Evolutionary conservation across 2,797 vertebrate genomes (phyloP).

Genomic region (Mastacembelus armatus): DNA sequence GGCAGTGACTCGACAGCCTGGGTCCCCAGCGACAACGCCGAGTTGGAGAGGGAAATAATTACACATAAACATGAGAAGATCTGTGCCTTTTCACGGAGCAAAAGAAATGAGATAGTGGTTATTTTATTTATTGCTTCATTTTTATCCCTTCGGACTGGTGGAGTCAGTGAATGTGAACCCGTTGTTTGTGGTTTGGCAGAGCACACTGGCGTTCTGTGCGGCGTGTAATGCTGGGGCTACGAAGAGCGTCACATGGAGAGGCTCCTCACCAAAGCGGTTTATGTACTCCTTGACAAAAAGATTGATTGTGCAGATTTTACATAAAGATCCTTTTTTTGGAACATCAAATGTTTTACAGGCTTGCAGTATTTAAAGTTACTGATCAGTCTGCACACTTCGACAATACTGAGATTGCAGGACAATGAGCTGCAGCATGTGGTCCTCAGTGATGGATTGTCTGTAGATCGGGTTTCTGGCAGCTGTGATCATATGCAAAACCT

Average conservation of each 20-base stretch:
- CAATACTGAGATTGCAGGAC: slow-evolving; percentile 3
- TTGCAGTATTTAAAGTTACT: neutral
- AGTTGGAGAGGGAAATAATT: slow-evolving; percentile 76
- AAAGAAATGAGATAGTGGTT: slow-evolving; percentile 60
- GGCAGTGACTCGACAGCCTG: slow-evolving; percentile 64
- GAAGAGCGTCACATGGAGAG: slow-evolving; percentile 26
- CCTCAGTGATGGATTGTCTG: slow-evolving; percentile 18
- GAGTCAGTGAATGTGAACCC: slow-evolving; percentile 48
- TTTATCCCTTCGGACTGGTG: slow-evolving; percentile 33
- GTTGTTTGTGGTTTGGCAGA: slow-evolving; percentile 64
- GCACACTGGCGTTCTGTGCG: slow-evolving; percentile 23
- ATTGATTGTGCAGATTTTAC: slow-evolving; percentile 32
- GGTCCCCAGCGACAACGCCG: slow-evolving; percentile 59
- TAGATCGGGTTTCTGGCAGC: slow-evolving; percentile 33
- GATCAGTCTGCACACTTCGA: too few species aligned
- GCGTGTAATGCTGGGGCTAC: slow-evolving; percentile 38
- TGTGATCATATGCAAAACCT: slow-evolving; percentile 47
- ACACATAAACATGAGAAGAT: slow-evolving; percentile 71
- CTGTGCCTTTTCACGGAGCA: slow-evolving; percentile 59
- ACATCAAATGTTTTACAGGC: neutral
- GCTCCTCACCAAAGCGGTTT: slow-evolving; percentile 25
- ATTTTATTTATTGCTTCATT: slow-evolving; percentile 66
- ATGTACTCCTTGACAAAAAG: slow-evolving; percentile 18
- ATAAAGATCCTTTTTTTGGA: neutral
- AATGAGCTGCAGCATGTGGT: neutral